Evolutionary conservation across 2,888 invertebrate genomes (phyloP).

Genomic region (Cheilosia impressa): DNA sequence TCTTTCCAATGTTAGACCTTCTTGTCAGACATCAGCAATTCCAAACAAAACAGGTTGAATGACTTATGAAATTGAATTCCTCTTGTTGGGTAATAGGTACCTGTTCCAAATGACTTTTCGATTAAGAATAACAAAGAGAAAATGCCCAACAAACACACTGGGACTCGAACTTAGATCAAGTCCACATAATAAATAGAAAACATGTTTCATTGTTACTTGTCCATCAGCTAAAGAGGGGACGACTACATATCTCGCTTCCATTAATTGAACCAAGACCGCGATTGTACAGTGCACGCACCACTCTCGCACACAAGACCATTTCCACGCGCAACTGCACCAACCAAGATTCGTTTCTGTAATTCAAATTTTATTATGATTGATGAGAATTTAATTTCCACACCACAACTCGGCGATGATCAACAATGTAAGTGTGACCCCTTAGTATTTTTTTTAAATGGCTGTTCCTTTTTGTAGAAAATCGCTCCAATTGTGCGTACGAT

Average conservation of each 20-base stretch:
- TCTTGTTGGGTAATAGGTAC: background rate
- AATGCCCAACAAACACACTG: background rate
- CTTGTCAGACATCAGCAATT: too few species aligned
- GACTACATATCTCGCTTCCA: background rate
- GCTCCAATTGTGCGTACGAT: conserved; percentile 3
- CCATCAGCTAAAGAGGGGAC: background rate
- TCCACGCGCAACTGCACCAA: background rate
- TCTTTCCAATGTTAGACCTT: too few species aligned
- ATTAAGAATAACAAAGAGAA: background rate
- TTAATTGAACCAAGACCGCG: conserved; percentile 22
- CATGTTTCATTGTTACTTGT: conserved; percentile 4
- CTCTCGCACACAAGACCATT: background rate
- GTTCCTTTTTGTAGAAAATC: conserved; percentile 26
- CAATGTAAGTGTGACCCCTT: conserved; percentile 20
- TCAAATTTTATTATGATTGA: conserved; percentile 64
- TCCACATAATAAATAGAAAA: conserved; percentile 5
- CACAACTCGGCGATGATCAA: conserved; percentile 55
- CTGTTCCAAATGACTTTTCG: background rate
- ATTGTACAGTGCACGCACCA: conserved; percentile 4
- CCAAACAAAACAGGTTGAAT: background rate
- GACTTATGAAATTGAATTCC: background rate
- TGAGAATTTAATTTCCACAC: conserved; percentile 65
- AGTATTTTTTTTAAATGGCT: conserved; percentile 9
- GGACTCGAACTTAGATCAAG: background rate
- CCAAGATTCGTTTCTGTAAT: conserved; percentile 24